Evolutionary conservation across 2,113 vertebrate species (phyloP).

Genomic region (Cephalopterus ornatus): DNA sequence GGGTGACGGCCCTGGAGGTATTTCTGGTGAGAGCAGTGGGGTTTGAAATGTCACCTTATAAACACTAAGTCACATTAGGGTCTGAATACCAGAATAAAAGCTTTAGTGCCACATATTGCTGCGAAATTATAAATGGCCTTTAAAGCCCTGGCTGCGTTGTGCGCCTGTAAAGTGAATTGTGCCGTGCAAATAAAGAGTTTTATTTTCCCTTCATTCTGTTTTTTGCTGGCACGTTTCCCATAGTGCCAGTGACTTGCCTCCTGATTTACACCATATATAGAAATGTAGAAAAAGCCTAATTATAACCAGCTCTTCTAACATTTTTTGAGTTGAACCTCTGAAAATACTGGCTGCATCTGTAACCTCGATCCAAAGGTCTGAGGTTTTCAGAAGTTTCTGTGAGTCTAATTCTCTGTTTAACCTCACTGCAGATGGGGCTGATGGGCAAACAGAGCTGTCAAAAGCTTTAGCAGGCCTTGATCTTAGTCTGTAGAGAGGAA

Average conservation of each 20-base stretch:
- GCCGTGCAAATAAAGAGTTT: background rate
- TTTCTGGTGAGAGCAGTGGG: background rate
- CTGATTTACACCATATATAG: constrained; percentile 1
- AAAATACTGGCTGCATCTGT: background rate
- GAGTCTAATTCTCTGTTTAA: background rate
- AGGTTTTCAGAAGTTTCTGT: background rate
- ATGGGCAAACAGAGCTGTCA: background rate
- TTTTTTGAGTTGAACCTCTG: background rate
- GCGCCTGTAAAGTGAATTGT: background rate
- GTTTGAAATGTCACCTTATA: background rate
- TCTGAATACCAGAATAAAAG: background rate
- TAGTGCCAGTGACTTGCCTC: background rate
- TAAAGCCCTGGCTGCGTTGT: background rate
- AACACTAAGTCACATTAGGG: background rate
- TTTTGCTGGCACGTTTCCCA: background rate
- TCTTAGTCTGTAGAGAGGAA: background rate
- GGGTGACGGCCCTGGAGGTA: accelerated
- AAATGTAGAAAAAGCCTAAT: background rate
- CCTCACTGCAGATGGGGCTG: background rate
- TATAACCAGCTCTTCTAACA: background rate
- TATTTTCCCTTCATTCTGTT: background rate
- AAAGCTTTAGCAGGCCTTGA: background rate
- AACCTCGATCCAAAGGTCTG: background rate
- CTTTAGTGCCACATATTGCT: background rate
- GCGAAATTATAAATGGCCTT: background rate